phyloP scores from a whole-genome alignment of 2,113 vertebrate species.

The Rhodinocichla rosea region DNA sequence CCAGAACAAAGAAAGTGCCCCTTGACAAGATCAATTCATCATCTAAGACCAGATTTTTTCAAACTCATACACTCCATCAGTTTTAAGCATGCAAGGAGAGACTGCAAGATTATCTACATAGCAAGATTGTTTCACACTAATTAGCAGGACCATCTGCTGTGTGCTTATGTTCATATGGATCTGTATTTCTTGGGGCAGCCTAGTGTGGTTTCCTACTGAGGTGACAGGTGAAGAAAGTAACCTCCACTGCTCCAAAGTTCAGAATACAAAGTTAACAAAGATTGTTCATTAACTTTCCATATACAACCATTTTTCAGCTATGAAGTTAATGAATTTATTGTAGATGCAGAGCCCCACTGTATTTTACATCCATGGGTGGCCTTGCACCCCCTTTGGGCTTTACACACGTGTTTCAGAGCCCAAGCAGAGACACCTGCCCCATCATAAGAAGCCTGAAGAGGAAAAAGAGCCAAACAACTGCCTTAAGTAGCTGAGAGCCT shows the following conservation, averaged over 20 bases:
- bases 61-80: background rate
- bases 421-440: background rate
- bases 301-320: background rate
- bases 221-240: background rate
- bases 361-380: background rate
- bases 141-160: slow-evolving; percentile 14
- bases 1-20: background rate
- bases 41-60: background rate
- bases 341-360: background rate
- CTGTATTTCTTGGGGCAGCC: background rate
- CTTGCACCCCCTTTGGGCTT: background rate
- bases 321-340: background rate
- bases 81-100: background rate
- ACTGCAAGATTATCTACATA: background rate
- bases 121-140: background rate
- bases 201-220: background rate
- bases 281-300: background rate
- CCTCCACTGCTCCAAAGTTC: background rate
- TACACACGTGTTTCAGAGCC: background rate
- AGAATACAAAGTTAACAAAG: background rate
- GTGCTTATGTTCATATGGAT: background rate
- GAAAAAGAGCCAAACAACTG: background rate
- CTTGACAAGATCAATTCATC: background rate
- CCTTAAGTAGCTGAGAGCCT: background rate
- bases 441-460: background rate